Percentiles rank a stretch among this genome's conserved stretches.
These are phyloP conservation scores for Sialia sialis DNA, from an alignment of 2,113 vertebrate species.

Conservation along the genomic window DNA sequence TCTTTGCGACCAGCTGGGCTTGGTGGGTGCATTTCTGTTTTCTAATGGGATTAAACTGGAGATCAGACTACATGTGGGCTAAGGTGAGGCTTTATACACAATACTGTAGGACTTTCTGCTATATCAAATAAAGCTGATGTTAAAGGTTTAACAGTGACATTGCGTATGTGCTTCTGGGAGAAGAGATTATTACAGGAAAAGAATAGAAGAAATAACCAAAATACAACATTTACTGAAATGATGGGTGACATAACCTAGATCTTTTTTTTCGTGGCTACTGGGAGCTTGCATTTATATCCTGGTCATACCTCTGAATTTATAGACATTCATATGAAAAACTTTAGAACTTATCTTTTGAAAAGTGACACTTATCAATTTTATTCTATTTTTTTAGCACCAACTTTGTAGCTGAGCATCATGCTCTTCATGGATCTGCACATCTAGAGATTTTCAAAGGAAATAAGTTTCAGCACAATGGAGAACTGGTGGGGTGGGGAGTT, in stretches of 20 bases:
- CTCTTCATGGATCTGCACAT: neutral
- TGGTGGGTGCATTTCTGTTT: neutral
- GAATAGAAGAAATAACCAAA: neutral
- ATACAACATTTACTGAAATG: neutral
- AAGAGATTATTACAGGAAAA: neutral
- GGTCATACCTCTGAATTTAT: neutral
- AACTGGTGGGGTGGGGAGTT: fast-evolving
- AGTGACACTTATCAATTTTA: neutral
- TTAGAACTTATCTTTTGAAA: neutral
- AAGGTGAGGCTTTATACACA: neutral
- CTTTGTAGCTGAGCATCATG: neutral
- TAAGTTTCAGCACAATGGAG: neutral
- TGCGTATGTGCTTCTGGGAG: neutral
- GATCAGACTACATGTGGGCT: neutral
- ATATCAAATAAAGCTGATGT: neutral
- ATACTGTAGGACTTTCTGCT: neutral
- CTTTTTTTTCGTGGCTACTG: neutral
- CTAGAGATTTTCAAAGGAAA: neutral
- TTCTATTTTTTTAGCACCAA: neutral
- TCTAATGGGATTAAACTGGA: neutral
- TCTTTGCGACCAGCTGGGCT: neutral
- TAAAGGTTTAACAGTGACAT: neutral
- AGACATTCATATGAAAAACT: neutral
- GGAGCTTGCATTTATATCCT: neutral
- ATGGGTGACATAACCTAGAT: neutral